phyloP scores from a whole-genome alignment of 2,113 vertebrate species.

The Proterorhinus semilunaris region DNA sequence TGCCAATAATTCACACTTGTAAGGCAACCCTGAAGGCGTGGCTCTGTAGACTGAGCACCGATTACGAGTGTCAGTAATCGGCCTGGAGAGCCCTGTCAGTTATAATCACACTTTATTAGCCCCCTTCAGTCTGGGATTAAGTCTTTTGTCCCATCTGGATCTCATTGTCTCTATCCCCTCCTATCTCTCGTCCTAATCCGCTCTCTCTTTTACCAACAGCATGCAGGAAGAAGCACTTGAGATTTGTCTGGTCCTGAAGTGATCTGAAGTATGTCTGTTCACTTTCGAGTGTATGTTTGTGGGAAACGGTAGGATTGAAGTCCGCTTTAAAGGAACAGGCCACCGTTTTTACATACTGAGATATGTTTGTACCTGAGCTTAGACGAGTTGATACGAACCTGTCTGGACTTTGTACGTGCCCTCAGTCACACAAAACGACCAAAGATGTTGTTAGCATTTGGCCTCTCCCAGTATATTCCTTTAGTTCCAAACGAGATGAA shows the following conservation, averaged over 20 bases:
- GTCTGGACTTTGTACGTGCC: no score
- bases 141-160: constrained; percentile 29
- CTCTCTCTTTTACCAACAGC: constrained; percentile 26
- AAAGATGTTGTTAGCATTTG: no score
- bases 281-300: constrained; percentile 5
- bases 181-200: constrained; percentile 28
- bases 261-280: constrained; percentile 9
- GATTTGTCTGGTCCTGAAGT: constrained; percentile 26
- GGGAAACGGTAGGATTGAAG: not conserved
- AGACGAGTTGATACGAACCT: no score
- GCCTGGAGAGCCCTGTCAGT: constrained; percentile 49
- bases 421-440: no score
- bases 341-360: no score
- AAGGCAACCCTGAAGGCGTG: not conserved
- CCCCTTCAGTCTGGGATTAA: constrained; percentile 49
- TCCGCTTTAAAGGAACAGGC: not conserved
- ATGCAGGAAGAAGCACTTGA: constrained; percentile 31
- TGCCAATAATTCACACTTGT: not conserved
- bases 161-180: constrained; percentile 32
- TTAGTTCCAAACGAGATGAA: no score
- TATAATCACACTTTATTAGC: constrained; percentile 63
- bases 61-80: constrained; percentile 51
- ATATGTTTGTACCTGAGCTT: no score
- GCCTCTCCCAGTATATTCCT: no score
- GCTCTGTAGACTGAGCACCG: constrained; percentile 24